Percentiles rank a stretch among this genome's conserved stretches.
Conservation (phyloP, 2,888 invertebrate species). For the Amphiduros pacificus region DNA sequence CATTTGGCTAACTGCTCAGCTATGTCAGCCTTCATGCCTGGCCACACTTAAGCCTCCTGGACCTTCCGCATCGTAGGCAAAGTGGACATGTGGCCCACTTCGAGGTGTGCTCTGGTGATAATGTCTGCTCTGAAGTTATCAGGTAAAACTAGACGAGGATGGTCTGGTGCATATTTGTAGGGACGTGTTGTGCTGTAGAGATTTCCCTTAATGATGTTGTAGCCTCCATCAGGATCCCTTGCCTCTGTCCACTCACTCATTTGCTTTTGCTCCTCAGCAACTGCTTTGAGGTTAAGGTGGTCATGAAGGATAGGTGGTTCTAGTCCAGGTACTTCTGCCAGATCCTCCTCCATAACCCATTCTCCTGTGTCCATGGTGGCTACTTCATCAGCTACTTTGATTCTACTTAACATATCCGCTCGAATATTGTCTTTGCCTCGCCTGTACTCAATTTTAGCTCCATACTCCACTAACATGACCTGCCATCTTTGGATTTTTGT, state of each 20-base stretch:
- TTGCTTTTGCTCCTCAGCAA: not conserved
- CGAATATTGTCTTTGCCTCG: no score
- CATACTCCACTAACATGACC: no score
- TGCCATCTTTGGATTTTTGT: no score
- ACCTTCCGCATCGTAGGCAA: not conserved
- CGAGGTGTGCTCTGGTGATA: not conserved
- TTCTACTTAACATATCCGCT: no score
- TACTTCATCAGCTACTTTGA: no score
- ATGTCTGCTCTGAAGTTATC: not conserved
- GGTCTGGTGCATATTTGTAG: not conserved
- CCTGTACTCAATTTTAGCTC: no score
- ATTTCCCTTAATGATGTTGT: not conserved
- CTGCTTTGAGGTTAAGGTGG: no score
- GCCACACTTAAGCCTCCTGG: constrained; percentile 1
- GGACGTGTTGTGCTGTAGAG: not conserved
- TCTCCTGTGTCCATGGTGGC: not conserved
- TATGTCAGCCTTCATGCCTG: not conserved
- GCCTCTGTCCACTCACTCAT: not conserved
- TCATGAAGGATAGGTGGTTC: no score
- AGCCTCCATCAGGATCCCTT: not conserved
- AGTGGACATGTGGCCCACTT: not conserved
- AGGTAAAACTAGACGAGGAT: no score
- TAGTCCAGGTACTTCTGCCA: not conserved
- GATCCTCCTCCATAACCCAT: not conserved
- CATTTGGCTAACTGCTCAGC: not conserved